Evolutionary conservation across 2,113 vertebrate species (phyloP).

Genomic region (Tangachromis dhanisi): DNA sequence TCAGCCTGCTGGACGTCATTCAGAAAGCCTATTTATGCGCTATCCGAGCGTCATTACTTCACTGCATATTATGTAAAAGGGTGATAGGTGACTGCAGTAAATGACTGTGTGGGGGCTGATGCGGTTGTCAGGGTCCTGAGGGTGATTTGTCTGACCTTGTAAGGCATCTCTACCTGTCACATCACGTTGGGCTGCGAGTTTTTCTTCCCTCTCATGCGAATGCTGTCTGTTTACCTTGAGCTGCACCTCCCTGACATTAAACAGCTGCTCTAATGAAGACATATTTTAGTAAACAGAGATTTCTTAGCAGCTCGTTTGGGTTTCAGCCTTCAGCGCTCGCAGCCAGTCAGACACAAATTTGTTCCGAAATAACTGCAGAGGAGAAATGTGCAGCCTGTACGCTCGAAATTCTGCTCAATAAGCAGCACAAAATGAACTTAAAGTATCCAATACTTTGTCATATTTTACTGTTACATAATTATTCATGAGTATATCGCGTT

Average conservation of each 20-base stretch:
- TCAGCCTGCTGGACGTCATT: not conserved
- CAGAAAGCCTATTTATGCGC: not conserved
- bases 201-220: not conserved
- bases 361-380: not conserved
- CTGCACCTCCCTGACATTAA: not conserved
- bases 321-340: not conserved
- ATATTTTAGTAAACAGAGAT: not conserved
- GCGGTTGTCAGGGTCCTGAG: not conserved
- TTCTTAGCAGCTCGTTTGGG: not conserved
- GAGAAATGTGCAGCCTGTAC: not conserved
- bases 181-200: not conserved
- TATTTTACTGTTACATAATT: not conserved
- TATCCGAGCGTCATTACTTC: not conserved
- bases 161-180: not conserved
- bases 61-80: not conserved
- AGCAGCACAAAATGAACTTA: not conserved
- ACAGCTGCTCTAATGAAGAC: not conserved
- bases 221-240: not conserved
- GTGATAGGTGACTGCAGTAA: not conserved
- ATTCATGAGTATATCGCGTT: accelerated
- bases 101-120: not conserved
- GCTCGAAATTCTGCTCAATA: not conserved
- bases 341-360: not conserved
- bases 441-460: not conserved
- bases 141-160: not conserved